phyloP scores from a whole-genome alignment of 2,797 vertebrate species.

The Thripadectes ignobilis region DNA sequence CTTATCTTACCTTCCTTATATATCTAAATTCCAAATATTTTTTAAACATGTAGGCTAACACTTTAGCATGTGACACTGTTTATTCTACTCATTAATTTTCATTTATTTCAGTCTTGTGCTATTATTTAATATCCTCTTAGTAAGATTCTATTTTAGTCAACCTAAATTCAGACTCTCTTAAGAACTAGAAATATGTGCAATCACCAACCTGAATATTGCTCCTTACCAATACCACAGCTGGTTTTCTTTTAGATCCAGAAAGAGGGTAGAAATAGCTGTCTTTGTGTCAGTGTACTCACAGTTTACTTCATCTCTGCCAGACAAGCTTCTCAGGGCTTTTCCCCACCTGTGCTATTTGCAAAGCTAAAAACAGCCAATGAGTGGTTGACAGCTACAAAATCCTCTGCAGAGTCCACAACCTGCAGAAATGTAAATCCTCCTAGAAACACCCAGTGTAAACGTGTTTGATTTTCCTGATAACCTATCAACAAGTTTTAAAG shows the following conservation, averaged over 20 bases:
- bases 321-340: background rate
- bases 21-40: background rate
- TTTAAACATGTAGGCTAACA: background rate
- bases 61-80: background rate
- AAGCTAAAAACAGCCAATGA: background rate
- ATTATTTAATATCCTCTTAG: background rate
- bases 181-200: background rate
- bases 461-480: background rate
- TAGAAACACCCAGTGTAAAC: background rate
- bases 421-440: background rate
- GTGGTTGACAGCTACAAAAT: background rate
- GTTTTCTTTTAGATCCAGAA: background rate
- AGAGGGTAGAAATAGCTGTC: background rate
- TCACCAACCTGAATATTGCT: background rate
- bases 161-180: background rate
- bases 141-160: background rate
- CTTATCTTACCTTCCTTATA: background rate
- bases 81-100: background rate
- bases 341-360: background rate
- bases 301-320: background rate
- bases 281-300: background rate
- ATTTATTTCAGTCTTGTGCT: background rate
- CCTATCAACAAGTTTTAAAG: background rate
- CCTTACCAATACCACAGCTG: background rate
- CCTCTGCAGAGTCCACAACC: background rate